Conservation (phyloP, 2,113 vertebrate species). For the Prunella fulvescens region DNA sequence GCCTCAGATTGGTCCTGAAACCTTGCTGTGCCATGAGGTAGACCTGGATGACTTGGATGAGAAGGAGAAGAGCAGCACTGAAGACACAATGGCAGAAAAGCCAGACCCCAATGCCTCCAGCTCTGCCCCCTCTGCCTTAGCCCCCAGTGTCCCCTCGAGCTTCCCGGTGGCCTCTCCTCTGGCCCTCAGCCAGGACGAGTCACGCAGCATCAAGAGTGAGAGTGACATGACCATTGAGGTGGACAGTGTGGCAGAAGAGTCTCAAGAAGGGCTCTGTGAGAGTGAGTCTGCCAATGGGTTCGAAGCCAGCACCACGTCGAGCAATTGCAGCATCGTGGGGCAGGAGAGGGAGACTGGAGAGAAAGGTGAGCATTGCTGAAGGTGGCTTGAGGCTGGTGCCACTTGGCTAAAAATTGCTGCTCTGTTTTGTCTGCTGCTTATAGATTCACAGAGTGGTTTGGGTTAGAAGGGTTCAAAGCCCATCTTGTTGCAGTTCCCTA, state of each 20-base stretch:
- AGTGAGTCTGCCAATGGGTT: constrained; percentile 82
- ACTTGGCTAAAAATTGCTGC: not conserved
- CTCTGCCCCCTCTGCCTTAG: constrained; percentile 51
- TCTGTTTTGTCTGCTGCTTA: not conserved
- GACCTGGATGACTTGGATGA: constrained; percentile 94
- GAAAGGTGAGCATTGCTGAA: constrained; percentile 72
- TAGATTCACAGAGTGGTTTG: not conserved
- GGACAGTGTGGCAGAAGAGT: constrained; percentile 81
- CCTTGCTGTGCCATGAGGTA: constrained; percentile 92
- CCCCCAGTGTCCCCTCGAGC: constrained; percentile 41
- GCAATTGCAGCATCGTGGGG: constrained; percentile 73
- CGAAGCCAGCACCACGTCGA: constrained; percentile 78
- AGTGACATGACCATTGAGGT: constrained; percentile 85
- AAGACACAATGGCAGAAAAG: constrained; percentile 71
- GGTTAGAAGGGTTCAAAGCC: not conserved
- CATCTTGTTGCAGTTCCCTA: not conserved
- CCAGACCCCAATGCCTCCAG: constrained; percentile 39
- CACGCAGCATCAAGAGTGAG: constrained; percentile 75
- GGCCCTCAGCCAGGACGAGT: constrained; percentile 79
- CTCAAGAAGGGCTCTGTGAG: constrained; percentile 82
- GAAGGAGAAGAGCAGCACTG: constrained; percentile 81
- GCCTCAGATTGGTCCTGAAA: constrained; percentile 90
- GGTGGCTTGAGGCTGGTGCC: not conserved
- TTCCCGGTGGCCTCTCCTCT: constrained; percentile 71
- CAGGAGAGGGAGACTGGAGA: constrained; percentile 84